phyloP scores from a whole-genome alignment of 2,113 vertebrate genomes.

The Pipra filicauda region DNA sequence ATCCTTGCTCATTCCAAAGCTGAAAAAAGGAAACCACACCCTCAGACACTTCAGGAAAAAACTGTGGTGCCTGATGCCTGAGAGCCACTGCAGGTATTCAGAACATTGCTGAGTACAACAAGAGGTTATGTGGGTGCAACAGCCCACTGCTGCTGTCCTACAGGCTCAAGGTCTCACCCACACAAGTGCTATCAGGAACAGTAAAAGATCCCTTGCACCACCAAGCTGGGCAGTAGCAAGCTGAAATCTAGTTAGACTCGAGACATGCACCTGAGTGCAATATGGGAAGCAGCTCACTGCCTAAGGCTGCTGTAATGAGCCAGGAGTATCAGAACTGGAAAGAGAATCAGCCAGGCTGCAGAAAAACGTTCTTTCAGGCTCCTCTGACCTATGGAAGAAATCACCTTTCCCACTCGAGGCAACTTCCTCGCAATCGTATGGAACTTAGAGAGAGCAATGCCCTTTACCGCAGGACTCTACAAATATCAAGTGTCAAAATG shows the following conservation, averaged over 20 bases:
- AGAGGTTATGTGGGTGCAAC: neutral
- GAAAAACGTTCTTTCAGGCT: neutral
- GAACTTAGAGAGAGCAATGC: neutral
- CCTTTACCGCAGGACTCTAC: neutral
- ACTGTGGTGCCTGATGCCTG: neutral
- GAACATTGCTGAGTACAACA: neutral
- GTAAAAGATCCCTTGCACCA: neutral
- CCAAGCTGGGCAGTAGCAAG: neutral
- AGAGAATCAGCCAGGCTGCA: neutral
- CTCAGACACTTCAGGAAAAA: neutral
- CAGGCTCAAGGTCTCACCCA: neutral
- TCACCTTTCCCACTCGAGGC: neutral
- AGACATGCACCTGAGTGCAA: neutral
- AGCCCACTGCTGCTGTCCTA: neutral
- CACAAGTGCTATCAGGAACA: neutral
- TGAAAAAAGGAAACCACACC: neutral
- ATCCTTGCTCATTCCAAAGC: neutral
- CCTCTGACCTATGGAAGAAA: neutral
- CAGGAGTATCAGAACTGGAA: neutral
- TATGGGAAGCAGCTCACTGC: neutral
- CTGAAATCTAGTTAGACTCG: neutral
- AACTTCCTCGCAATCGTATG: neutral
- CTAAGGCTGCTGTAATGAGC: neutral
- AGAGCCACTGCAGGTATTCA: fast-evolving
- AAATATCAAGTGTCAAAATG: neutral